Base-by-base conservation (phyloP, 2,113 vertebrate genomes). In the Muntiacus muntjak region DNA sequence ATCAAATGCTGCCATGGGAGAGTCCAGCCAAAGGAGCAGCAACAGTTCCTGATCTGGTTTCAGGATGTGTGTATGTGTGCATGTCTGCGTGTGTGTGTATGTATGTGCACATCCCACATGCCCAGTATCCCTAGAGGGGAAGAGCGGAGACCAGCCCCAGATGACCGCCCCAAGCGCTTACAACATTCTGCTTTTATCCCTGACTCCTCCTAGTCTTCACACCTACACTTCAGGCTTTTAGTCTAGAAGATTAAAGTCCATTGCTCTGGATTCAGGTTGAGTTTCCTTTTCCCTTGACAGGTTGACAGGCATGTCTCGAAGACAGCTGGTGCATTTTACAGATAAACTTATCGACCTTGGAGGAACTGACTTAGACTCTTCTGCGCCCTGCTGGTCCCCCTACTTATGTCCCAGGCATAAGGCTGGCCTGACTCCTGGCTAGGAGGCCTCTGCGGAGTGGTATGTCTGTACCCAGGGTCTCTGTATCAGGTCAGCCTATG, bases 151-250 rank as follows among this genome's bases (percentile, higher is more conserved):
- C 2, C 3, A 91, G 4, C 0, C 23, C 12, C 16, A 23, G 1
- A 0, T 25, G 19, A 17, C n/a, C 91, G 19, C 0, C 1, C 1
- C 5, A 45, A 11, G 25, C 3, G 0, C 0, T 7, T 82, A 28
- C 1, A 55, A 6, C 4, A 23, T 43, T 23, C 5, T 74, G 28
- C 1, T 78, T 52, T 71, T 28, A 64, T 57, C 95, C 7, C 4
- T 40, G 40, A 30, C 0, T 50, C 13, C 17, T 78, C 10, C 25
- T 50, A 43, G 33, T 9, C 17, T 54, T 62, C 1, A 16, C 7
- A 21, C 4, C 7, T 5, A 3, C 1, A 45, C 1, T 3, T 87
- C 7, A 28, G 15, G 47, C 3, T 58, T 36, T 36, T 1, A 45
- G 19, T 82, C 28, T 23, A 14, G 54, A 76, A 55, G 36, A 0